Base-by-base conservation (phyloP, 2,888 invertebrate species). In the Apamea crenata region DNA sequence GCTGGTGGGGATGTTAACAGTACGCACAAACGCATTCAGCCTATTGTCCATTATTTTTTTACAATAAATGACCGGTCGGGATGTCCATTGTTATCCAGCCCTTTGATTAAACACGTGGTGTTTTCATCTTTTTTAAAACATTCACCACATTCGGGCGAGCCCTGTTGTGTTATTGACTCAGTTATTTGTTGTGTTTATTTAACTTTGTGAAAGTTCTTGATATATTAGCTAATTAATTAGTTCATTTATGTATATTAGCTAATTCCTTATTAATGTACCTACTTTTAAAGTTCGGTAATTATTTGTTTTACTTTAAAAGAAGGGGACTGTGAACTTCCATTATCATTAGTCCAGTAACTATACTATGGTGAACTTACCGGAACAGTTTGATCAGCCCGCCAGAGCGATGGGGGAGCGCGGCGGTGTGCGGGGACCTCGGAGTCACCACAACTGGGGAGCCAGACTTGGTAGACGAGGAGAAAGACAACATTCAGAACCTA, bases 331-430 rank as follows among this genome's bases (percentile, higher is more conserved):
- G 59, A 68, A 71, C 36, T 74, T 74, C 12, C 47, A 40, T 36
- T 36, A 61, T 77, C 68, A 81, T 71, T 86, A 47, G 36, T 53
- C 0, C 44, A 78, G 73, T 68, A 32, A 14, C 25, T 16, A 94
- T 95, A 47, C 47, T 14, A 47, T 47, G 94, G 94, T 95, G 79
- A 94, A 94, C 1, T 80, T 94, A 70, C 84, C 90, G 10, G 82
- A 81, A 29, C 85, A 88, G 1, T 77, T 47, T 61, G 90, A 90
- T 8, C 90, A 91, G 79, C 85, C 80, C 16, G 89, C 84, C 0
- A 84, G 91, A 53, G 77, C 80, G 0, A 80, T 87, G 56, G 85
- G 89, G 0, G 87, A 81, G 68, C 82, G 87, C 1, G 77, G 71
- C 0, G 90, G 90, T 63, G 70, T 82, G 3, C 87, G 90, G 21